Evolutionary conservation across 2,888 invertebrate species (phyloP), one percentile per base, ranked within the genome.

Genomic region (Peribatodes rhomboidaria): DNA sequence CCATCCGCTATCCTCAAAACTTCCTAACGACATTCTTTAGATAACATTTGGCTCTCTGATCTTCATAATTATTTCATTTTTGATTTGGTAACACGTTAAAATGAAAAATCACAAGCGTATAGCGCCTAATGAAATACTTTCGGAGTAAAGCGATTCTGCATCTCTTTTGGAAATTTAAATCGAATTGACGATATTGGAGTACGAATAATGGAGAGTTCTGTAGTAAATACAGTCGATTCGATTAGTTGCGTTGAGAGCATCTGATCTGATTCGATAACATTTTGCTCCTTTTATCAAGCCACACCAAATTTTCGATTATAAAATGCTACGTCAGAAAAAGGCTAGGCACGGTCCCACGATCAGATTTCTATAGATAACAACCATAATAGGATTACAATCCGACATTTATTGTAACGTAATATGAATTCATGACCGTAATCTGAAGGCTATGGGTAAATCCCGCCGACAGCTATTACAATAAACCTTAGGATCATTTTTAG

Each of bases 361-460:
- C 20, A 74, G 79, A 79, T 81, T 81, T 77, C 77, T 72, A 71
- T 72, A 76, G 74, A 79, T 79, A 78, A 76, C 73, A 67, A 68
- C 70, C 63, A 69, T 78, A 80, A 80, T 81, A 79, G 74, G 81
- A 81, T 79, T 81, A 82, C 58, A 73, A 70, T 75, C 64, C 61
- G 75, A 74, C 75, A 67, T 70, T 72, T 67, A 77, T 66, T 73
- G 75, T 76, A 77, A 72, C 74, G 68, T 78, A 74, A 79, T 76
- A 76, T 72, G 70, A 72, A 78, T 72, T 75, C 76, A 76, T 70
- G 79, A 67, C 69, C 66, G 58, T 75, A 78, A 77, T 77, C 75
- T 71, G 63, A 55, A 52, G 62, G 61, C 57, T 68, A 35, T 22
- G 47, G 53, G 68, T 68, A 35, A 39, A 55, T 68, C 68, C 68